These are phyloP conservation scores for Lumbricus terrestris DNA, from an alignment of 2,888 invertebrate species.

Conservation along the genomic window DNA sequence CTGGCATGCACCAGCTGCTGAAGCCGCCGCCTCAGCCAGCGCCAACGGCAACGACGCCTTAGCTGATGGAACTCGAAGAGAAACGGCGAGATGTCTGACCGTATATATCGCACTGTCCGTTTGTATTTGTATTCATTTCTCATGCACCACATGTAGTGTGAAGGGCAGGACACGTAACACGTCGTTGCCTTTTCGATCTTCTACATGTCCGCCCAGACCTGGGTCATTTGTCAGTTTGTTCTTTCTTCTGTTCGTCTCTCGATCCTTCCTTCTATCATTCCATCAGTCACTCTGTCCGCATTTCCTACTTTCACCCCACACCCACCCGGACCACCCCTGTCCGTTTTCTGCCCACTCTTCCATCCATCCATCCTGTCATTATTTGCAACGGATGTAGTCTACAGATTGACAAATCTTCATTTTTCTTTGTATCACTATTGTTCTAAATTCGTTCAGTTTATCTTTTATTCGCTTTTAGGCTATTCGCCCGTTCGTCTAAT, in stretches of 20 bases:
- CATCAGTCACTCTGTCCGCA: not conserved
- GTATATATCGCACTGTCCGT: not conserved
- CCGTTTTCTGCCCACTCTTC: not conserved
- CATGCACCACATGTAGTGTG: too few species aligned
- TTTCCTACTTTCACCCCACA: too few species aligned
- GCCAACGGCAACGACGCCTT: not conserved
- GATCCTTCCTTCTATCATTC: not conserved
- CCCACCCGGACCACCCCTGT: not conserved
- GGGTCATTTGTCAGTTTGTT: not conserved
- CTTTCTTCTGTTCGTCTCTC: not conserved
- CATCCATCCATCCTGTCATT: not conserved
- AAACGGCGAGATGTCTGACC: not conserved
- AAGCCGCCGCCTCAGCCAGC: not conserved
- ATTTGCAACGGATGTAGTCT: not conserved
- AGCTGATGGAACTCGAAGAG: not conserved
- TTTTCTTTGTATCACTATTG: not conserved
- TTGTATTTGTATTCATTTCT: not conserved
- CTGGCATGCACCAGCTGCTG: conserved; percentile 3
- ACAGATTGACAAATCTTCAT: not conserved
- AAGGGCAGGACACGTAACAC: not conserved
- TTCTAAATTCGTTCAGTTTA: not conserved
- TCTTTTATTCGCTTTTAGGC: not conserved
- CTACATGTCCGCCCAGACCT: too few species aligned
- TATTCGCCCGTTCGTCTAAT: not conserved
- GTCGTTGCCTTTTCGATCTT: not conserved